phyloP scores from a whole-genome alignment of 2,113 vertebrate species.

The Rutilus rutilus region DNA sequence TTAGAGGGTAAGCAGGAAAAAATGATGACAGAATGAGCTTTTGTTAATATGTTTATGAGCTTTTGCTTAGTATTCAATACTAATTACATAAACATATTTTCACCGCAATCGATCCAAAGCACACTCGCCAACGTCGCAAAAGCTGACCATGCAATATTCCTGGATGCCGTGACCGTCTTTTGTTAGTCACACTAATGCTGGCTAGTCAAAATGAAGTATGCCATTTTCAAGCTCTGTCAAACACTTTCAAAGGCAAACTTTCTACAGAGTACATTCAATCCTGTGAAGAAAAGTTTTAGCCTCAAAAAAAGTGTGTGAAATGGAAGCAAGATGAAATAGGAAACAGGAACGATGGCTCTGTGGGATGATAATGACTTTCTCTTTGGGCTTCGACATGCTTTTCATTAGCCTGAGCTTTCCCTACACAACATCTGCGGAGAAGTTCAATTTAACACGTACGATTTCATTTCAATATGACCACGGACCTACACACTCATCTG shows the following conservation, averaged over 20 bases:
- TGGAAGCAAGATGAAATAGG: conserved; percentile 20
- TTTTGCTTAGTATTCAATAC: conserved; percentile 22
- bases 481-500: conserved; percentile 2
- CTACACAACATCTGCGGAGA: conserved; percentile 12
- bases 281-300: neutral
- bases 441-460: conserved; percentile 1
- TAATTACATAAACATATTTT: conserved; percentile 19
- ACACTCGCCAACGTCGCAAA: neutral
- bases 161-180: neutral
- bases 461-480: conserved; percentile 26
- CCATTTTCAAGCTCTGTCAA: conserved; percentile 9
- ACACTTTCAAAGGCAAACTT: conserved; percentile 4
- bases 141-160: conserved; percentile 26
- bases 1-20: neutral
- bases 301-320: neutral
- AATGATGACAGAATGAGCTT: conserved; percentile 15
- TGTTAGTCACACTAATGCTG: neutral
- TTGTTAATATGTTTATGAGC: conserved; percentile 35
- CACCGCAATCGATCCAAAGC: neutral
- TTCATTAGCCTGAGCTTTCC: conserved; percentile 37
- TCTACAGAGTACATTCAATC: neutral
- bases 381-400: conserved; percentile 32
- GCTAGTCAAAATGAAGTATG: neutral
- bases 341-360: neutral
- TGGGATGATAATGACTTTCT: conserved; percentile 34